Conservation (phyloP, 2,797 vertebrate genomes). For the Oryzias sinensis region DNA sequence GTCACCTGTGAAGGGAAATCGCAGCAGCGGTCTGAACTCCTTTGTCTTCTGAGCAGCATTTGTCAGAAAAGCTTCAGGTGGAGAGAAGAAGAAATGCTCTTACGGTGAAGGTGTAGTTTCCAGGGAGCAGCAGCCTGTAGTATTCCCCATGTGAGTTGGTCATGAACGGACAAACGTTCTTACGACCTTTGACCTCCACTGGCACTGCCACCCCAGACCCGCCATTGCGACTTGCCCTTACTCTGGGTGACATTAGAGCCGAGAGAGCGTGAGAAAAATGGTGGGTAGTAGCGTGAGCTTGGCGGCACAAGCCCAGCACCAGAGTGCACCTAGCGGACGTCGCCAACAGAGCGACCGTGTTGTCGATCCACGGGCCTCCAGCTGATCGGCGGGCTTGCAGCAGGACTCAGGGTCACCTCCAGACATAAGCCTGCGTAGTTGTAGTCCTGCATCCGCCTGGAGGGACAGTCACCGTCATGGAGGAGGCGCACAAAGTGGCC, state of each 20-base stretch:
- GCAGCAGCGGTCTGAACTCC: not conserved
- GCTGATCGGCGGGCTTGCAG: constrained; percentile 81
- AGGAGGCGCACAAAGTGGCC: not conserved
- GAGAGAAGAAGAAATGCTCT: not conserved
- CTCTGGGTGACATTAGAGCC: constrained; percentile 59
- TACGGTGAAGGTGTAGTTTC: constrained; percentile 85
- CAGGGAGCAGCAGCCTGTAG: constrained; percentile 90
- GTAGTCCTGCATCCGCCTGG: constrained; percentile 96
- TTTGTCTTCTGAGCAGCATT: not conserved
- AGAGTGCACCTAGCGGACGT: constrained; percentile 90
- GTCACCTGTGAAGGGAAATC: constrained; percentile 74
- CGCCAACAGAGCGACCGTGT: constrained; percentile 82
- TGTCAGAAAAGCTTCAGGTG: not conserved
- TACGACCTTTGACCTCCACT: constrained; percentile 84
- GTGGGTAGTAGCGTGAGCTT: too few species aligned
- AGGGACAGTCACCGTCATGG: constrained; percentile 18
- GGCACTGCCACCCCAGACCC: constrained; percentile 74
- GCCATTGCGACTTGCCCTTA: constrained; percentile 91
- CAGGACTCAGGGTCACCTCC: constrained; percentile 91
- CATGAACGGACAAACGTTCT: constrained; percentile 84
- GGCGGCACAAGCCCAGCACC: too few species aligned
- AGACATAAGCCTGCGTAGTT: constrained; percentile 95
- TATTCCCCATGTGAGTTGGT: constrained; percentile 88
- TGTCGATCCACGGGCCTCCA: constrained; percentile 84
- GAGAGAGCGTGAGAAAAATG: too few species aligned